Evolutionary conservation across 2,797 vertebrate genomes (phyloP).

Genomic region (Hyperoplus immaculatus): DNA sequence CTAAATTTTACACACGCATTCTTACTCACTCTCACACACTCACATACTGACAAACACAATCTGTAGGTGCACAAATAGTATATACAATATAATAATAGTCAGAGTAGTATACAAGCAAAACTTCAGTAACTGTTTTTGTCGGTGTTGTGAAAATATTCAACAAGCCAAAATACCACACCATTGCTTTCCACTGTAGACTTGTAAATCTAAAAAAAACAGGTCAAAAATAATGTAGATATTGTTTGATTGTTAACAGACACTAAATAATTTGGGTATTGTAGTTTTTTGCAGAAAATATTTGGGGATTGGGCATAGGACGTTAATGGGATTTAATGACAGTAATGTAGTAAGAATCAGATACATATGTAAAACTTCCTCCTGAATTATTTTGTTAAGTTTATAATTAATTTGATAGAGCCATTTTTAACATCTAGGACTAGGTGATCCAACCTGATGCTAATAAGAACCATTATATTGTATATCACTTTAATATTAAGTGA

Average conservation of each 20-base stretch:
- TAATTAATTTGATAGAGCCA: not conserved
- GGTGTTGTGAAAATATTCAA: no score
- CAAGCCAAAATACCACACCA: no score
- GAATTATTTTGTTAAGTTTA: not conserved
- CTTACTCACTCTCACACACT: not conserved
- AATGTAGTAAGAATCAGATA: not conserved
- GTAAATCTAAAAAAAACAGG: not conserved
- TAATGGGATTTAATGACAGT: not conserved
- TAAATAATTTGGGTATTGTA: not conserved
- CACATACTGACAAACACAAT: not conserved
- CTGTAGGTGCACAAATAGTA: not conserved
- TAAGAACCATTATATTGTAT: not conserved
- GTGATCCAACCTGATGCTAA: not conserved
- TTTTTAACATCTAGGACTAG: not conserved
- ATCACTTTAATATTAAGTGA: not conserved
- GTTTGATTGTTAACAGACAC: not conserved
- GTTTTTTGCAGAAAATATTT: not conserved
- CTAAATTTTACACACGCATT: not conserved
- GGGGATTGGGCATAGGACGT: slow-evolving; percentile 2
- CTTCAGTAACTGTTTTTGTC: not conserved
- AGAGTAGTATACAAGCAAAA: not conserved
- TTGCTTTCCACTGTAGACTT: not conserved
- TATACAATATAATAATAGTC: not conserved
- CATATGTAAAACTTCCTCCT: not conserved
- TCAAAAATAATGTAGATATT: not conserved